Conservation (phyloP, 2,888 invertebrate species). For the Cryptosula pallasiana region DNA sequence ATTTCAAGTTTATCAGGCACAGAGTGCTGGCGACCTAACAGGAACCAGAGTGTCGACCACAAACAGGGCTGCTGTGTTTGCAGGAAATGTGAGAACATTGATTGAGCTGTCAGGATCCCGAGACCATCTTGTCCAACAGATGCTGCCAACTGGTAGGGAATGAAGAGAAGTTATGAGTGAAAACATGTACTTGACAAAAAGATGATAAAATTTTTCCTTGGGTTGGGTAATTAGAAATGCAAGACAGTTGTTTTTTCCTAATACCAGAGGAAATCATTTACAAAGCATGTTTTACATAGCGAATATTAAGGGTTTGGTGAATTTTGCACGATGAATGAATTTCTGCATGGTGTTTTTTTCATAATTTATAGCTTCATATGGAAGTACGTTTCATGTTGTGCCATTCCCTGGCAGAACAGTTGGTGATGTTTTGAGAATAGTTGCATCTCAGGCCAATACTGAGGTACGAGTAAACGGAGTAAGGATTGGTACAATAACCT, state of each 20-base stretch:
- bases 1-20: constrained; percentile 12
- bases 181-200: too few relatives aligned
- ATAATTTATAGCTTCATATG: constrained; percentile 3
- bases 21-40: constrained; percentile 14
- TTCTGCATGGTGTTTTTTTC: too few relatives aligned
- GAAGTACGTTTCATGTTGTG: neutral
- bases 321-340: too few relatives aligned
- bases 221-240: too few relatives aligned
- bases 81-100: constrained; percentile 17
- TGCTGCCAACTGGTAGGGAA: neutral
- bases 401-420: constrained; percentile 16
- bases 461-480: neutral
- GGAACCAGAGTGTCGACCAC: neutral
- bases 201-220: too few relatives aligned
- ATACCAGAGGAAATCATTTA: too few relatives aligned
- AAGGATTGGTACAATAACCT: neutral
- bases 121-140: constrained; percentile 24
- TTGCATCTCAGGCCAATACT: neutral
- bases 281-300: too few relatives aligned
- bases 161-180: too few relatives aligned
- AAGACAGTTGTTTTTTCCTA: too few relatives aligned
- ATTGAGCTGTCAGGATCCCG: constrained; percentile 5
- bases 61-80: neutral
- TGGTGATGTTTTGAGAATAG: constrained; percentile 11
- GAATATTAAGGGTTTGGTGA: too few relatives aligned